Evolutionary conservation across 2,113 vertebrate species (phyloP).

Genomic region (Rhinoderma darwinii): DNA sequence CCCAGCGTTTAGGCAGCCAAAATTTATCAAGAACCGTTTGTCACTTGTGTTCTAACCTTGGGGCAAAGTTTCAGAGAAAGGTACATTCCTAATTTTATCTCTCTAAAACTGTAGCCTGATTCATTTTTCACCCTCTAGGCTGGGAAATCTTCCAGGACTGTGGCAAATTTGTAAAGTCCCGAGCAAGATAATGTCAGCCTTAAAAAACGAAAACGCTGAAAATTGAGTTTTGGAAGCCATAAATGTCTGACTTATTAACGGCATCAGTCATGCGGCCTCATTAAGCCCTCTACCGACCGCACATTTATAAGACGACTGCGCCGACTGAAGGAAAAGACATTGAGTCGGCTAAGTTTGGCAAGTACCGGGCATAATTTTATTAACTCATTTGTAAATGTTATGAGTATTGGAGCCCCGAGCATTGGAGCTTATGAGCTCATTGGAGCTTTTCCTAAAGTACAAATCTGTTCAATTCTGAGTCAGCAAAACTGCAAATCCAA

Average conservation of each 20-base stretch:
- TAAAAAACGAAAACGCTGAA: conserved; percentile 33
- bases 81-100: conserved; percentile 30
- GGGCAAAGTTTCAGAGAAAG: conserved; percentile 25
- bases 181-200: conserved; percentile 27
- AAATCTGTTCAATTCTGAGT: neutral
- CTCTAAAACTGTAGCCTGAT: conserved; percentile 6
- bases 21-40: conserved; percentile 38
- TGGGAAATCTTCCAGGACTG: conserved; percentile 21
- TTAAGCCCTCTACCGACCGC: neutral
- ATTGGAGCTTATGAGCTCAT: no score
- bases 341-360: neutral
- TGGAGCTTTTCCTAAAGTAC: conserved; percentile 13
- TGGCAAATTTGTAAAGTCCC: conserved; percentile 25
- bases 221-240: conserved; percentile 30
- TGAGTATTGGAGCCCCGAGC: neutral
- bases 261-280: conserved; percentile 28
- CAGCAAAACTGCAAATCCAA: neutral
- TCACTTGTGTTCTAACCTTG: conserved; percentile 47
- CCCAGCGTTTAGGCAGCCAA: neutral
- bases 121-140: conserved; percentile 24
- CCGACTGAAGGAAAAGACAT: neutral
- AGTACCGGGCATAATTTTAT: conserved; percentile 26
- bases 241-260: conserved; percentile 40
- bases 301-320: neutral
- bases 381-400: conserved; percentile 42